A percentile compares a stretch with the other conserved stretches of the same genome.
phyloP scores from a whole-genome alignment of 2,113 vertebrate genomes.

The Engystomops pustulosus region DNA sequence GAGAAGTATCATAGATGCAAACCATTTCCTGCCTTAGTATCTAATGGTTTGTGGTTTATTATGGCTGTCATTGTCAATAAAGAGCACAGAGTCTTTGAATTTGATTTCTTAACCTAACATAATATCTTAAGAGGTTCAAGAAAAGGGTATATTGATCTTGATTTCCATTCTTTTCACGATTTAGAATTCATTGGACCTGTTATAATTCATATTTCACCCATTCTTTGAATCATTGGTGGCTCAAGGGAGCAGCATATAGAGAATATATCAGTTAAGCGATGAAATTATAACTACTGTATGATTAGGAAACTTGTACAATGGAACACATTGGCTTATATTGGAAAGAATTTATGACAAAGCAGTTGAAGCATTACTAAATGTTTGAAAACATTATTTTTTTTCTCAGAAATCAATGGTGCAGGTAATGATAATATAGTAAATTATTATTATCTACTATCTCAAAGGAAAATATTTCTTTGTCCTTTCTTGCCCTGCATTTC shows the following conservation, averaged over 20 bases:
- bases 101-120: not conserved
- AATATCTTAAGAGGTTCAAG: not conserved
- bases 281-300: no score
- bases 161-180: not conserved
- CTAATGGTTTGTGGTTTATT: conserved; percentile 1
- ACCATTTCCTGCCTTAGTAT: not conserved
- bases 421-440: no score
- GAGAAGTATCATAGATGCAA: not conserved
- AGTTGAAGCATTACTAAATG: no score
- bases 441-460: no score
- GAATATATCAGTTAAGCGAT: not conserved
- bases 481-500: no score
- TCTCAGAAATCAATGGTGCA: no score
- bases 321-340: no score
- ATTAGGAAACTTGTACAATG: no score
- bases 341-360: no score
- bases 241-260: no score
- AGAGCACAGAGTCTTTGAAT: not conserved
- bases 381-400: no score
- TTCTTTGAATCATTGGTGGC: not conserved
- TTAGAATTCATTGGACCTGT: not conserved
- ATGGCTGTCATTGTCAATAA: not conserved
- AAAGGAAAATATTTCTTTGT: no score
- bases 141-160: not conserved
- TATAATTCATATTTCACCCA: not conserved